phyloP scores from a whole-genome alignment of 2,113 vertebrate genomes.

The Mormoops blainvillei region DNA sequence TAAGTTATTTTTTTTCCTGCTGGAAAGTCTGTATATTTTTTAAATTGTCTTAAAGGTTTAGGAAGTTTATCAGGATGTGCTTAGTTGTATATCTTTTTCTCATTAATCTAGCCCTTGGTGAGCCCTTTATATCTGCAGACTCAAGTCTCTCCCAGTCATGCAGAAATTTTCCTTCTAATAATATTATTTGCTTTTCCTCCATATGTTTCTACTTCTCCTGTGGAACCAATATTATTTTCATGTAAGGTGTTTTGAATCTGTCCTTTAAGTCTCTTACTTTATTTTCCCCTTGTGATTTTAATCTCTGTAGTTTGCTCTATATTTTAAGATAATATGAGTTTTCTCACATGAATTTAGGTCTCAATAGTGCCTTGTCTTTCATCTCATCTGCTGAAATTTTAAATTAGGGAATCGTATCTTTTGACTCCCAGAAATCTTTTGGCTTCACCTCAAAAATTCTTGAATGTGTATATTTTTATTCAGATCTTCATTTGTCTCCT shows the following conservation, averaged over 20 bases:
- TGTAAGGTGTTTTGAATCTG: background rate
- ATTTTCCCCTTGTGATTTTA: background rate
- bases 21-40: background rate
- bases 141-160: background rate
- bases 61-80: background rate
- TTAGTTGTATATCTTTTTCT: background rate
- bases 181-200: background rate
- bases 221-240: background rate
- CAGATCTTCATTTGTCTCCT: background rate
- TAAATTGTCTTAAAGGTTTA: background rate
- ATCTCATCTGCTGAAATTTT: constrained; percentile 19
- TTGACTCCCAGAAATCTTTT: background rate
- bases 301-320: background rate
- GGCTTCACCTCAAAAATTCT: constrained; percentile 11
- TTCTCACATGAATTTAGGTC: background rate
- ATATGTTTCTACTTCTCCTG: background rate
- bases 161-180: background rate
- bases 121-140: background rate
- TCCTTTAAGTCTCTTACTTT: background rate
- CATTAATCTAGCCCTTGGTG: background rate
- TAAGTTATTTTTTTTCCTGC: background rate
- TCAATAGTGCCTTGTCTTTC: background rate
- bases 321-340: background rate
- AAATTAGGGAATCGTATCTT: background rate
- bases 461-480: background rate